A percentile compares a stretch with the other conserved stretches of the same genome.
Conservation (phyloP, 1,140 invertebrate genomes). For the Phthorimaea operculella region DNA sequence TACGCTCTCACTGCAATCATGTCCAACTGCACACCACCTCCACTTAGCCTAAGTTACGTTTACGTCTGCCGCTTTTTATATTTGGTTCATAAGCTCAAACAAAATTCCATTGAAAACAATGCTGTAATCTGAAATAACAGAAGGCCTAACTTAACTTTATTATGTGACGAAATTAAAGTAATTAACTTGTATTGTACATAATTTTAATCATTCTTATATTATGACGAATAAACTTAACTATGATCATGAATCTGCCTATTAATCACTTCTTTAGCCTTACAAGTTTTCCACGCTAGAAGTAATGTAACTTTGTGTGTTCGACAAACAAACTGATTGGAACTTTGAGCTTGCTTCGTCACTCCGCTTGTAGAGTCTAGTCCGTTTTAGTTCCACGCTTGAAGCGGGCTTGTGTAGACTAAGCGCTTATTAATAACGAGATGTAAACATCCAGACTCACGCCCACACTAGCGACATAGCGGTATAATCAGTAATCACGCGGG, state of each 20-base stretch:
- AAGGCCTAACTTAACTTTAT: too few relatives aligned
- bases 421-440: slow-evolving; percentile 32
- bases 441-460: slow-evolving; percentile 1
- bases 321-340: slow-evolving; percentile 5
- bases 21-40: slow-evolving; percentile 35
- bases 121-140: too few relatives aligned
- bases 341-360: slow-evolving; percentile 38
- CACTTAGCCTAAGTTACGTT: slow-evolving; percentile 17
- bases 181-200: too few relatives aligned
- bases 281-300: too few relatives aligned
- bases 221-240: too few relatives aligned
- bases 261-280: too few relatives aligned
- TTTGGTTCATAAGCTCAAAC: slow-evolving; percentile 20
- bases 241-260: too few relatives aligned
- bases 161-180: too few relatives aligned
- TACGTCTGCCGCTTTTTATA: slow-evolving; percentile 19
- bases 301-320: not conserved
- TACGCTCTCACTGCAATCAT: slow-evolving; percentile 29
- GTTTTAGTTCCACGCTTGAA: slow-evolving; percentile 31
- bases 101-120: too few relatives aligned
- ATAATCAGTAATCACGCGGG: slow-evolving; percentile 26
- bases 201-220: too few relatives aligned
- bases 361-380: slow-evolving; percentile 42
- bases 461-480: slow-evolving; percentile 20
- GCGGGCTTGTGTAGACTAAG: slow-evolving; percentile 37